phyloP scores from a whole-genome alignment of 2,797 vertebrate species.

The Pterois miles region DNA sequence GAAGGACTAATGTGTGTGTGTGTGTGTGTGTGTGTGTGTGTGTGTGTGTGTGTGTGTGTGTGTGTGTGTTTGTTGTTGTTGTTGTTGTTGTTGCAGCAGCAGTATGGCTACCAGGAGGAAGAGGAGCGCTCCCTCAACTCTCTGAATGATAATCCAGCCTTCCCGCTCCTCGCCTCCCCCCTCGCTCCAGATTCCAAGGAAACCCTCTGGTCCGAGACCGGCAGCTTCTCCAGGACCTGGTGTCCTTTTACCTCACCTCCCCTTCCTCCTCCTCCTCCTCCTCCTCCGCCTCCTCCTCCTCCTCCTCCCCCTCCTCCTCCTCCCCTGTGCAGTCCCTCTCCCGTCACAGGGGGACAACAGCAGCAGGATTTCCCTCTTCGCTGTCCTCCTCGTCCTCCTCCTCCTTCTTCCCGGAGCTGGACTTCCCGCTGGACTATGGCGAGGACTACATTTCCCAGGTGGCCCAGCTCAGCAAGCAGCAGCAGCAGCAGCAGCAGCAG shows the following conservation, averaged over 20 bases:
- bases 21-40: too few species aligned
- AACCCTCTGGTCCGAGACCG: slow-evolving; percentile 68
- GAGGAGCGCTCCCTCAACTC: slow-evolving; percentile 82
- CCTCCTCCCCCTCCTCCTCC: slow-evolving; percentile 63
- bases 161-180: slow-evolving; percentile 46
- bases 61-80: neutral
- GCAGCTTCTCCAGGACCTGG: slow-evolving; percentile 89
- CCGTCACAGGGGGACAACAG: slow-evolving; percentile 63
- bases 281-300: slow-evolving; percentile 37
- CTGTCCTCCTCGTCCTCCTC: slow-evolving; percentile 58
- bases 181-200: slow-evolving; percentile 50
- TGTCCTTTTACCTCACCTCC: slow-evolving; percentile 83
- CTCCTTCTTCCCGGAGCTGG: slow-evolving; percentile 74
- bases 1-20: too few species aligned
- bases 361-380: slow-evolving; percentile 61
- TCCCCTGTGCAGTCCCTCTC: slow-evolving; percentile 68
- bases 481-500: slow-evolving; percentile 44
- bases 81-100: slow-evolving; percentile 50
- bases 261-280: slow-evolving; percentile 54
- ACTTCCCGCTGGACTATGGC: slow-evolving; percentile 81
- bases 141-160: slow-evolving; percentile 69
- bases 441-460: slow-evolving; percentile 80
- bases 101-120: slow-evolving; percentile 87
- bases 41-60: too few species aligned
- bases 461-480: slow-evolving; percentile 68